phyloP scores from a whole-genome alignment of 2,888 invertebrate genomes.

The Himalopsyche kuldschensis region DNA sequence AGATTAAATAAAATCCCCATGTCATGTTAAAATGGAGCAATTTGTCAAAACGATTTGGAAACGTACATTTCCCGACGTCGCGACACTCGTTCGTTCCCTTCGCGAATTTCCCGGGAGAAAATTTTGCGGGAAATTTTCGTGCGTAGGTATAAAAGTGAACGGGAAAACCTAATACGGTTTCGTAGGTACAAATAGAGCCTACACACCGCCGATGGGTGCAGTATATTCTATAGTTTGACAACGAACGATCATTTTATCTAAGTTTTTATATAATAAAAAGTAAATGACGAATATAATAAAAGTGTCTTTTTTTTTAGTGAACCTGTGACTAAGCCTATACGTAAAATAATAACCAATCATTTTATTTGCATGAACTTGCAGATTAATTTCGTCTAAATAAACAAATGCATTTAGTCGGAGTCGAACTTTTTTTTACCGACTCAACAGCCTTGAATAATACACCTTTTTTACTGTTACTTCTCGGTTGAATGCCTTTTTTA shows the following conservation, averaged over 20 bases:
- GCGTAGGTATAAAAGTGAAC: not conserved
- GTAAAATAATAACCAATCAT: too few species aligned
- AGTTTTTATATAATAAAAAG: not conserved
- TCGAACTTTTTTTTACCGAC: too few species aligned
- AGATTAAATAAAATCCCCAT: not conserved
- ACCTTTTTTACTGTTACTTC: too few species aligned
- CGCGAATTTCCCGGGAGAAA: not conserved
- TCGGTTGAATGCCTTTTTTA: too few species aligned
- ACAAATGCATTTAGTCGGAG: too few species aligned
- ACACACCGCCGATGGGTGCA: not conserved
- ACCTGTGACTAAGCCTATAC: too few species aligned
- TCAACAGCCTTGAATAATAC: too few species aligned
- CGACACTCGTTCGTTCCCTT: not conserved
- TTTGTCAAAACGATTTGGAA: not conserved
- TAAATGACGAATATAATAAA: too few species aligned
- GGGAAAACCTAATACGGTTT: not conserved
- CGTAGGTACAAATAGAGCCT: not conserved
- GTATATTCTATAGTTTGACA: not conserved
- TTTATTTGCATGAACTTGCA: too few species aligned
- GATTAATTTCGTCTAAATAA: too few species aligned
- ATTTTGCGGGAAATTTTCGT: not conserved
- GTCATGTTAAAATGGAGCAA: not conserved
- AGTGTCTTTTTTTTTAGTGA: too few species aligned
- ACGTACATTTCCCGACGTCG: not conserved
- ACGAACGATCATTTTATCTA: not conserved